Evolutionary conservation across 1,140 invertebrate species (phyloP), one percentile per base, ranked within the genome.

Genomic region (Teleopsis dalmanni): DNA sequence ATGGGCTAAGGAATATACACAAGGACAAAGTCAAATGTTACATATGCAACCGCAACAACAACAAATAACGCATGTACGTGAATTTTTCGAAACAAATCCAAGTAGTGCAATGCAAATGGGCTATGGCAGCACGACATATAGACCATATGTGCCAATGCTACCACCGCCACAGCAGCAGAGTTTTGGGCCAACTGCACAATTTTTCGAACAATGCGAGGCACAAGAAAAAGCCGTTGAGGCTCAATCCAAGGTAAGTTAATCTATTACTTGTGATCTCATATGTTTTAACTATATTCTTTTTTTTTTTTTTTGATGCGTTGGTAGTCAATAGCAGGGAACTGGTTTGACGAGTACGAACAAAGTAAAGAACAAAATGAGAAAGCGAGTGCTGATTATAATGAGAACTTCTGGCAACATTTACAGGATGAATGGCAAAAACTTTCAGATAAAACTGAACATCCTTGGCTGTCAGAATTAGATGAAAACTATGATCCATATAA

Each of bases 361-460:
- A 57, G 58, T 11, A 65, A 60, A 11, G 63, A 73, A 43, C 58
- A 71, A 6, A 57, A 58, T 35, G 65, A 66, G 9, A 54, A 62
- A 19, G 52, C 59, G 1, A 42, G 65, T 14, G 70, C 75, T 19
- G 73, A 74, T 53, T 76, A 75, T 48, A 78, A 82, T 56, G 68
- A 75, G 48, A 75, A 82, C 22, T 85, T 88, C 60, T 90, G 87
- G 87, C 76, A 82, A 36, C 79, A 80, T 18, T 69, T 91, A 35
- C 81, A 90, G 65, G 76, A 83, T 55, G 84, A 88, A 62, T 88
- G 87, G 84, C 80, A 85, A 34, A 81, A 85, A 57, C 71, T 83
- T 34, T 76, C 82, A 16, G 71, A 75, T 2, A 73, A 75, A 26
- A 66, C 72, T 10, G 73, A 76, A 14, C 77, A 83, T 67, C 78